These are phyloP conservation scores for Carassius gibelio DNA, from an alignment of 2,113 vertebrate genomes.

Conservation along the genomic window DNA sequence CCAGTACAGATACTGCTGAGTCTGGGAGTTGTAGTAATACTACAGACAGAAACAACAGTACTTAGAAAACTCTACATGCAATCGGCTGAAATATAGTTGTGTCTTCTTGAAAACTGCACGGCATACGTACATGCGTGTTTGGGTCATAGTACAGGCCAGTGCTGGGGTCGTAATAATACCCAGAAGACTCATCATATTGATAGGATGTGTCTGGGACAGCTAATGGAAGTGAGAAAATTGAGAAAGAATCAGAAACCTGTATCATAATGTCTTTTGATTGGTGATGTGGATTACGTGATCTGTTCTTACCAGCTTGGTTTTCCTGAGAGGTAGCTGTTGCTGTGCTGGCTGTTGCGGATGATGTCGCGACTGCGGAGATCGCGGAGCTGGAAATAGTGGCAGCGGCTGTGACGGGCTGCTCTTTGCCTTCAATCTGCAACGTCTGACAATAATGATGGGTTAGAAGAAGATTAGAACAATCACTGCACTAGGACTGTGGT, in stretches of 20 bases:
- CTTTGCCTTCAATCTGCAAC: slow-evolving; percentile 44
- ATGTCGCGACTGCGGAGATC: slow-evolving; percentile 32
- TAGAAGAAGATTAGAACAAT: neutral
- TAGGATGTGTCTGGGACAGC: slow-evolving; percentile 92
- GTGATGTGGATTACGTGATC: neutral
- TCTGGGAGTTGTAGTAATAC: slow-evolving; percentile 98
- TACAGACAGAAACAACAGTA: slow-evolving; percentile 54
- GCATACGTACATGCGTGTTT: slow-evolving; percentile 85
- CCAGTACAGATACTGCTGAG: slow-evolving; percentile 98
- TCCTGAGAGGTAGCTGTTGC: slow-evolving; percentile 55
- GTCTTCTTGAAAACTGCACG: neutral
- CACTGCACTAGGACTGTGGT: neutral
- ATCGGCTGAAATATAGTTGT: too few relatives aligned
- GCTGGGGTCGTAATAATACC: slow-evolving; percentile 95
- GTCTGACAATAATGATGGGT: neutral
- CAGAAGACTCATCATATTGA: slow-evolving; percentile 96
- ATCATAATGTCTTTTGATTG: neutral
- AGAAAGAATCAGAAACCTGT: neutral
- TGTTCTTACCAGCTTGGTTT: slow-evolving; percentile 35
- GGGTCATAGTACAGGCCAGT: slow-evolving; percentile 96
- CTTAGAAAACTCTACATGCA: neutral
- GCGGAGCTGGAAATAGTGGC: slow-evolving; percentile 50
- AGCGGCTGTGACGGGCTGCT: slow-evolving; percentile 39
- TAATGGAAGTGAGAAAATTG: slow-evolving; percentile 66
- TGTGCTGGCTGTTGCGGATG: slow-evolving; percentile 20